These are phyloP conservation scores for Xanthia togata DNA, from an alignment of 2,888 invertebrate genomes.

Conservation along the genomic window DNA sequence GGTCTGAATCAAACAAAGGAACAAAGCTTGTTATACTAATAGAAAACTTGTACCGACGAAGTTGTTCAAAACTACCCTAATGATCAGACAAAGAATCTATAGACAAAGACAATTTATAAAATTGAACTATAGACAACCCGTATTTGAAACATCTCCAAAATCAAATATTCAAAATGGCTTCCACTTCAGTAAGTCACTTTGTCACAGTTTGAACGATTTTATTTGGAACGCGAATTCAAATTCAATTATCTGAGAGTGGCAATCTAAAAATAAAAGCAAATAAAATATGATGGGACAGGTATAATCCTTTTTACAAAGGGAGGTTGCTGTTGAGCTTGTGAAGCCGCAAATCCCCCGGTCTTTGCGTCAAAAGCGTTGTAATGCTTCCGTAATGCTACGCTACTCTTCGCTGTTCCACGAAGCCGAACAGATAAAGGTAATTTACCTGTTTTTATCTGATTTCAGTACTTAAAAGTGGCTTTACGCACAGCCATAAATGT, in stretches of 20 bases:
- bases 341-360: constrained; percentile 61
- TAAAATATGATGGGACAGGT: constrained; percentile 22
- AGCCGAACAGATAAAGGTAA: constrained; percentile 53
- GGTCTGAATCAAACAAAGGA: constrained; percentile 1
- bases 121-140: background rate
- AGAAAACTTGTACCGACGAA: constrained; percentile 12
- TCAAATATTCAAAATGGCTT: constrained; percentile 32
- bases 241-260: constrained; percentile 13
- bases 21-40: constrained; percentile 11
- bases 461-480: constrained; percentile 50
- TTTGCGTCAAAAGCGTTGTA: constrained; percentile 51
- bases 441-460: constrained; percentile 58
- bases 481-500: constrained; percentile 53
- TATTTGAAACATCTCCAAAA: constrained; percentile 11
- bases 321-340: constrained; percentile 48
- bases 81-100: constrained; percentile 4
- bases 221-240: constrained; percentile 29
- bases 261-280: constrained; percentile 27
- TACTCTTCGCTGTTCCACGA: constrained; percentile 31
- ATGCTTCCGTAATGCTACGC: constrained; percentile 25
- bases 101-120: constrained; percentile 15
- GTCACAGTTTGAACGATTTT: background rate
- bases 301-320: constrained; percentile 45
- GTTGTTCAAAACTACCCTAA: constrained; percentile 6
- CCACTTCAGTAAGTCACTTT: background rate